These are phyloP conservation scores for Ernsta delagoae DNA, from an alignment of 2,888 invertebrate species.

Conservation along the genomic window DNA sequence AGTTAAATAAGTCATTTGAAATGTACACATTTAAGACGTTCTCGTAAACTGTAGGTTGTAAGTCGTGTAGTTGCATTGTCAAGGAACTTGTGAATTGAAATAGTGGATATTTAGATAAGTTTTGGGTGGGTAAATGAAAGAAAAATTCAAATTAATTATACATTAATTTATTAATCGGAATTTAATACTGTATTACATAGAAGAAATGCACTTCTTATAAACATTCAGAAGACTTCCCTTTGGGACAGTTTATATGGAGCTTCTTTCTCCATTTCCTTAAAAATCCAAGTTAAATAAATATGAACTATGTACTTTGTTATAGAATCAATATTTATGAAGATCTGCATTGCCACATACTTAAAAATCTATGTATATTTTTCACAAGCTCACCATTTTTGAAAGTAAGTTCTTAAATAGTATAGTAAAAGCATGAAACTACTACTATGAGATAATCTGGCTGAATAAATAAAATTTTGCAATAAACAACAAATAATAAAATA, in stretches of 20 bases:
- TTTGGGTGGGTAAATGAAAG: too few relatives aligned
- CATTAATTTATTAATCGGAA: conserved; percentile 86
- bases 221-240: conserved; percentile 93
- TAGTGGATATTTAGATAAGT: too few relatives aligned
- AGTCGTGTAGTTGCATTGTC: too few relatives aligned
- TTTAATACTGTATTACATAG: conserved; percentile 96
- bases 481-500: conserved; percentile 79
- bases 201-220: conserved; percentile 96
- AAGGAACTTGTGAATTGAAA: too few relatives aligned
- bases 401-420: conserved; percentile 72
- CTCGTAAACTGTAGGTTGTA: too few relatives aligned
- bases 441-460: conserved; percentile 72
- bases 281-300: conserved; percentile 75
- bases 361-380: conserved; percentile 85
- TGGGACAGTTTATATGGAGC: conserved; percentile 79
- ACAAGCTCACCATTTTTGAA: conserved; percentile 72
- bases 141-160: conserved; percentile 57
- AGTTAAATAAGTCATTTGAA: too few relatives aligned
- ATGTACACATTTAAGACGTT: too few relatives aligned
- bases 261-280: conserved; percentile 67
- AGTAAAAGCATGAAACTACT: conserved; percentile 73
- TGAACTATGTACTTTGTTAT: conserved; percentile 70
- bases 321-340: conserved; percentile 79
- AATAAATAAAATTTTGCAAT: conserved; percentile 84
- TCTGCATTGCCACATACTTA: conserved; percentile 85